Conservation (phyloP, 2,888 invertebrate species). For the Dusona sp. region DNA sequence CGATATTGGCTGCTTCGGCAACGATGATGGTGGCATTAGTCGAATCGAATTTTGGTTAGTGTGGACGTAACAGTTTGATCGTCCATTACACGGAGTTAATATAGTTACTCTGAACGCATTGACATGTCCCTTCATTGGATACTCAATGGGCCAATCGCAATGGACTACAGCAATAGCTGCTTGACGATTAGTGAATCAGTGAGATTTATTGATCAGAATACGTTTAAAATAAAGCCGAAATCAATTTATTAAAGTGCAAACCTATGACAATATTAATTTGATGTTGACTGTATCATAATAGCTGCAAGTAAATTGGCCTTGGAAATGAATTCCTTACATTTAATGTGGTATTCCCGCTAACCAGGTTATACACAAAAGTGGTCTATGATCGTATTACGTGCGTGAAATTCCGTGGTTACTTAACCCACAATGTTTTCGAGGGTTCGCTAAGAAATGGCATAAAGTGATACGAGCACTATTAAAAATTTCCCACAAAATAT, state of each 20-base stretch:
- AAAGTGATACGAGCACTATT: too few relatives aligned
- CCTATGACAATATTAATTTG: background rate
- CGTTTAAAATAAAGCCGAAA: background rate
- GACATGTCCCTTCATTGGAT: background rate
- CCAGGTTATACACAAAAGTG: too few relatives aligned
- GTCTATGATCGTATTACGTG: too few relatives aligned
- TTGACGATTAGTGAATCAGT: background rate
- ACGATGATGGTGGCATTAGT: background rate
- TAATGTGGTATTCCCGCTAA: too few relatives aligned
- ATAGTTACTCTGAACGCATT: background rate
- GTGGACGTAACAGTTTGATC: background rate
- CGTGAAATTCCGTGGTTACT: too few relatives aligned
- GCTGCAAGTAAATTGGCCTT: too few relatives aligned
- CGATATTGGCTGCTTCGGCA: constrained; percentile 35
- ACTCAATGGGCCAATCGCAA: constrained; percentile 1
- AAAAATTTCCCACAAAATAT: too few relatives aligned
- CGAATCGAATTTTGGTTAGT: constrained; percentile 32
- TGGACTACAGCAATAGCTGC: background rate
- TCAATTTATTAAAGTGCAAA: background rate
- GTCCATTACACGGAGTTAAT: background rate
- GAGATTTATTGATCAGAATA: background rate
- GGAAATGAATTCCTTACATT: too few relatives aligned
- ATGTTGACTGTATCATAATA: background rate
- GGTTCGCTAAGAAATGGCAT: too few relatives aligned
- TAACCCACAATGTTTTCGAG: too few relatives aligned